Percentiles rank a stretch among this genome's conserved stretches.
These are phyloP conservation scores for Osmerus mordax DNA, from an alignment of 2,113 vertebrate species.

Conservation along the genomic window DNA sequence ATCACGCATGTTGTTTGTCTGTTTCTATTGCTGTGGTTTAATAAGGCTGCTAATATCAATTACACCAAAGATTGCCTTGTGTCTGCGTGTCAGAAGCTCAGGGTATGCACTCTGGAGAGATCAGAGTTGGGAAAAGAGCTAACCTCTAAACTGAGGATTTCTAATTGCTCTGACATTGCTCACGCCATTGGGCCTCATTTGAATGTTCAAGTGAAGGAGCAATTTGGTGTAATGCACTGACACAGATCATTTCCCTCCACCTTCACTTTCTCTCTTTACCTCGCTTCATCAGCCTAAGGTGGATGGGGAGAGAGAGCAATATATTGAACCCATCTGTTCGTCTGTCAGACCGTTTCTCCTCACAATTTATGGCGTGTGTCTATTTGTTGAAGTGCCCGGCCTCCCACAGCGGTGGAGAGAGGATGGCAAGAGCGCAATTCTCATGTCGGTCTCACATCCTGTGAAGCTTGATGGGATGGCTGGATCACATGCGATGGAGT, in stretches of 20 bases:
- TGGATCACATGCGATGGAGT: conserved; percentile 54
- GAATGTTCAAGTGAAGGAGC: conserved; percentile 68
- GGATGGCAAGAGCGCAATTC: conserved; percentile 53
- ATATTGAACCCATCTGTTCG: conserved; percentile 70
- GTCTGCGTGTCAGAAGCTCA: conserved; percentile 27
- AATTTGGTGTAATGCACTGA: conserved; percentile 69
- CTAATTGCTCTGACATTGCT: conserved; percentile 68
- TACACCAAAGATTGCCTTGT: conserved; percentile 49
- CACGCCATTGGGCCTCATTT: conserved; percentile 65
- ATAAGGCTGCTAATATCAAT: conserved; percentile 57
- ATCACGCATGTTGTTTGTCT: conserved; percentile 47
- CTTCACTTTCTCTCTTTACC: conserved; percentile 50
- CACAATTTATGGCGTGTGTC: conserved; percentile 63
- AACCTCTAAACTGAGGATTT: conserved; percentile 57
- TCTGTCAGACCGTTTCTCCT: conserved; percentile 69
- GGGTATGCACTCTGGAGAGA: conserved; percentile 34
- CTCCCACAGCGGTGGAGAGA: conserved; percentile 42
- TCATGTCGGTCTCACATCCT: conserved; percentile 50
- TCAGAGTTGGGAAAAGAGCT: conserved; percentile 44
- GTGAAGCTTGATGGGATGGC: conserved; percentile 50
- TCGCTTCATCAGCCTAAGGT: conserved; percentile 59
- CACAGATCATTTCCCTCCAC: conserved; percentile 68
- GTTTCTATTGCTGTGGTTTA: conserved; percentile 54
- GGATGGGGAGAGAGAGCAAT: conserved; percentile 62
- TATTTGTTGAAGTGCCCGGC: conserved; percentile 61